Percentiles rank a stretch among this genome's conserved stretches.
phyloP scores from a whole-genome alignment of 2,888 invertebrate species.

The Latheticus oryzae region DNA sequence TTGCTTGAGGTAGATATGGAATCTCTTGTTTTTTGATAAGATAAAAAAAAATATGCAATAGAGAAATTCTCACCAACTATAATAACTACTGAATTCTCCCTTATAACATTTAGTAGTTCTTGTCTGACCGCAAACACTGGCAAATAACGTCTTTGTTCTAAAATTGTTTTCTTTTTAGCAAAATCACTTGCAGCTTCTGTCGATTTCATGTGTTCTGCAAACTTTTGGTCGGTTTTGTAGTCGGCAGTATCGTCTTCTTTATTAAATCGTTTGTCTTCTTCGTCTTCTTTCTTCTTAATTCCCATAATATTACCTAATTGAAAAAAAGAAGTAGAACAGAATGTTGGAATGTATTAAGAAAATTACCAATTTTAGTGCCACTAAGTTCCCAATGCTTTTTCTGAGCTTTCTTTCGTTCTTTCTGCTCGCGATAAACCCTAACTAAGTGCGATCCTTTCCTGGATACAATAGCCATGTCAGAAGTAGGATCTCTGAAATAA shows the following conservation, averaged over 20 bases:
- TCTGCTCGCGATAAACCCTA: constrained; percentile 91
- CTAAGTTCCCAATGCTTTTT: constrained; percentile 99
- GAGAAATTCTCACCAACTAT: constrained; percentile 86
- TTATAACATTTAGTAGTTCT: constrained; percentile 88
- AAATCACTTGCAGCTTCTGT: constrained; percentile 83
- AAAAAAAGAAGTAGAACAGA: too few relatives aligned
- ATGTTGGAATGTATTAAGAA: too few relatives aligned
- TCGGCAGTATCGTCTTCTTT: constrained; percentile 81
- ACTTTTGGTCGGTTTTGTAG: constrained; percentile 94
- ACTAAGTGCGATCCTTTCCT: constrained; percentile 95
- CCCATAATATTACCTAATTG: constrained; percentile 91
- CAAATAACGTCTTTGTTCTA: constrained; percentile 89
- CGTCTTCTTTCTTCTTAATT: constrained; percentile 83
- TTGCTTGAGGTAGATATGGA: too few relatives aligned
- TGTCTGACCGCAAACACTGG: constrained; percentile 97
- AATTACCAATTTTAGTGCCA: constrained; percentile 87
- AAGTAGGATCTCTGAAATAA: constrained; percentile 85
- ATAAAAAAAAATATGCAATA: too few relatives aligned
- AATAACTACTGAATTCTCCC: constrained; percentile 94
- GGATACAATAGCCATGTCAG: constrained; percentile 96
- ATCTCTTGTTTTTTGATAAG: too few relatives aligned
- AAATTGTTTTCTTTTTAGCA: constrained; percentile 84
- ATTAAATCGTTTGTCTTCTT: constrained; percentile 75
- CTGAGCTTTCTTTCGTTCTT: constrained; percentile 95
- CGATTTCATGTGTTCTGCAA: constrained; percentile 92